Evolutionary conservation across 2,888 invertebrate genomes (phyloP), one percentile per base, ranked within the genome.

Genomic region (Merodon equestris): DNA sequence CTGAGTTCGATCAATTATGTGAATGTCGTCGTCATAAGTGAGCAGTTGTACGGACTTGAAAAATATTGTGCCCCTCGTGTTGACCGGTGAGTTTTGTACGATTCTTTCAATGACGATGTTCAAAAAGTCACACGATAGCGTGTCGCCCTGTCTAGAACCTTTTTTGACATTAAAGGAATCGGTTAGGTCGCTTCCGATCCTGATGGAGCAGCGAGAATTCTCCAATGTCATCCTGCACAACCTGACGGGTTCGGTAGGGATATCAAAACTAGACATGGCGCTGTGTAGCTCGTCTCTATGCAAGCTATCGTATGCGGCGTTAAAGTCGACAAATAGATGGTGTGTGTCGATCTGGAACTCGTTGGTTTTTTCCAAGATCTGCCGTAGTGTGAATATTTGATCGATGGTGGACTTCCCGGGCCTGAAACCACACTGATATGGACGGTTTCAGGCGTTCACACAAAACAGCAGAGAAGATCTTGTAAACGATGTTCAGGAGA

Each of bases 401-500:
- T 19, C 48, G 18, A 48, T 19, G 0, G 45, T 45, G 18, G 48
- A 48, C n/a, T 48, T 48, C 19, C 19, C 19, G 10, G 9, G n/a
- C 48, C 19, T 48, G 4, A 18, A 10, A 19, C 19, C 19, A 48
- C 18, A 48, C 17, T 18, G 48, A 12, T 13, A 47, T 0, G 47
- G 17, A 47, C 4, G 47, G 47, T 17, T 48, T 19, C 2, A 48
- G 48, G 48, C 48, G 48, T 18, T 48, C 19, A 48, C 48, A 48
- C 48, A 10, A 12, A 9, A 48, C 19, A n/a, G 12, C 19, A 19
- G 10, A 18, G n/a, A 19, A 10, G 15, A 45, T 45, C 14, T 45
- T 45, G 45, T 45, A 45, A 1, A 15, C 45, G 45, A 45, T 45
- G 45, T 45, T 45, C 14, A 45, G 45, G 17, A 45, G 45, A 45